Evolutionary conservation across 2,888 invertebrate species (phyloP).

Genomic region (Stramonita haemastoma): DNA sequence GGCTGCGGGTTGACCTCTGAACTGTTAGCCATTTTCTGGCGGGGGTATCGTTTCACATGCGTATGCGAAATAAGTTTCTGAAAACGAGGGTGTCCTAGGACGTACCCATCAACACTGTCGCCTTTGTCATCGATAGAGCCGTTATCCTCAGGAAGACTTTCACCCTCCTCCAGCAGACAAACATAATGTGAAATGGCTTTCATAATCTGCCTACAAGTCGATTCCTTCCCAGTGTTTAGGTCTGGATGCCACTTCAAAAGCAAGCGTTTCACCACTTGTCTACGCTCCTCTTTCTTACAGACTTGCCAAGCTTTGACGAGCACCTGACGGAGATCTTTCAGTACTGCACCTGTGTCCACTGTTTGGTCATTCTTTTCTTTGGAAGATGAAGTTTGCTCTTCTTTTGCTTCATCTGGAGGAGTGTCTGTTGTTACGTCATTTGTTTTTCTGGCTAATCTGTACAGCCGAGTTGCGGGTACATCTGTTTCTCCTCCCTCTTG

Average conservation of each 20-base stretch:
- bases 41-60: neutral
- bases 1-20: conserved; percentile 51
- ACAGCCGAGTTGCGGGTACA: conserved; percentile 42
- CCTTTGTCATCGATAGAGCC: conserved; percentile 1
- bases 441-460: conserved; percentile 44
- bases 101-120: neutral
- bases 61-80: too few relatives aligned
- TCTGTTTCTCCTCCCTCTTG: conserved; percentile 37
- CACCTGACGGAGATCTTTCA: conserved; percentile 47
- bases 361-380: neutral
- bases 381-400: neutral
- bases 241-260: conserved; percentile 60
- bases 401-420: neutral
- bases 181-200: conserved; percentile 53
- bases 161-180: conserved; percentile 47
- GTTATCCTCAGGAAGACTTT: conserved; percentile 42
- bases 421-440: neutral
- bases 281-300: conserved; percentile 43
- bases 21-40: neutral
- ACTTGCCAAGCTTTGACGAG: conserved; percentile 51
- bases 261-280: conserved; percentile 53
- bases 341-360: conserved; percentile 41
- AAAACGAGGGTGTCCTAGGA: too few relatives aligned
- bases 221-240: conserved; percentile 53
- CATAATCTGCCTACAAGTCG: conserved; percentile 52